Evolutionary conservation across 2,797 vertebrate species (phyloP).

Genomic region (Tokudaia tokunoshimensis): DNA sequence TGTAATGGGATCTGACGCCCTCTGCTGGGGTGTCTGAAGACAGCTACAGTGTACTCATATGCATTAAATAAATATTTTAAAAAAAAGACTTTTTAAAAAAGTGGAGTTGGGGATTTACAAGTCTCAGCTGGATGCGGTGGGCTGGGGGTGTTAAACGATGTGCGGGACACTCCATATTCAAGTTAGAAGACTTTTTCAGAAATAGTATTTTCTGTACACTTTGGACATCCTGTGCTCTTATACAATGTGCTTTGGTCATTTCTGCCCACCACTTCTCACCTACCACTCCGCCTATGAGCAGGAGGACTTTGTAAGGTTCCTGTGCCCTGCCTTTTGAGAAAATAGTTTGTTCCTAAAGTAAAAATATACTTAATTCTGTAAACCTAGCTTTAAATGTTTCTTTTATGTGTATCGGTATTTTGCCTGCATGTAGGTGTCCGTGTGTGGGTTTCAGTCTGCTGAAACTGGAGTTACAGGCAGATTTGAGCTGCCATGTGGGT

Average conservation of each 20-base stretch:
- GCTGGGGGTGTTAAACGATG: background rate
- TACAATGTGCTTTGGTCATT: background rate
- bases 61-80: background rate
- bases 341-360: background rate
- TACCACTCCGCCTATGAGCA: background rate
- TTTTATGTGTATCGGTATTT: background rate
- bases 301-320: background rate
- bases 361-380: background rate
- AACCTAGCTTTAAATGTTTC: background rate
- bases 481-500: background rate
- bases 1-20: too few relatives aligned
- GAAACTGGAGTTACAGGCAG: background rate
- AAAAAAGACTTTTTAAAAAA: background rate
- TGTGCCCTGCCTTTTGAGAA: background rate
- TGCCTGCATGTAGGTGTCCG: background rate
- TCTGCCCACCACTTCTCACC: too few relatives aligned
- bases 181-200: background rate
- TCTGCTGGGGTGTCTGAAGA: too few relatives aligned
- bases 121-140: background rate
- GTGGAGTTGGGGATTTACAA: background rate
- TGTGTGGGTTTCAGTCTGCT: background rate
- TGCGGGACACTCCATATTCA: background rate
- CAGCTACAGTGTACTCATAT: background rate
- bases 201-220: background rate
- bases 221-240: background rate